phyloP scores from a whole-genome alignment of 2,797 vertebrate genomes.

The Poeciliopsis paucimaculata region DNA sequence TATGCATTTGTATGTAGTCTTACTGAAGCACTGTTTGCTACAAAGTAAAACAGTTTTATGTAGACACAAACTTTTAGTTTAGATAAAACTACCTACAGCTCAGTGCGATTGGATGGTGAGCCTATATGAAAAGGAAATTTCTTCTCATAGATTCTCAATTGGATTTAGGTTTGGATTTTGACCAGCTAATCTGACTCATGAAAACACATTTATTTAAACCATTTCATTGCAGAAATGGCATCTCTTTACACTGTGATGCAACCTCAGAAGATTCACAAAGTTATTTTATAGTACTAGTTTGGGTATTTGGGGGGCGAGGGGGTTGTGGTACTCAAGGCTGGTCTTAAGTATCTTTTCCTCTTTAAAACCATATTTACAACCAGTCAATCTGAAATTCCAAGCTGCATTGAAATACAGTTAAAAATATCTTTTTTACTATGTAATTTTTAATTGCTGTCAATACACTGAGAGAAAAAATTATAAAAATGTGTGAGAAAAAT shows the following conservation, averaged over 20 bases:
- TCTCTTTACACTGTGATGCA: background rate
- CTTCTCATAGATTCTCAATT: background rate
- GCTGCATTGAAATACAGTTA: background rate
- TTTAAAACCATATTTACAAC: background rate
- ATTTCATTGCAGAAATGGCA: background rate
- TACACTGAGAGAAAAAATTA: background rate
- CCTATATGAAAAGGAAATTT: background rate
- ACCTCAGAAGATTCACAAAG: background rate
- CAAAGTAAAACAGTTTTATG: background rate
- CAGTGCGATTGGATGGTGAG: background rate
- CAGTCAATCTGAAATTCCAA: background rate
- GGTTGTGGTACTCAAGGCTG: background rate
- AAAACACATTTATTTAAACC: background rate
- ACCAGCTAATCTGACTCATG: background rate
- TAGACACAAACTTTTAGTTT: too few relatives aligned
- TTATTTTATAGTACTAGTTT: background rate
- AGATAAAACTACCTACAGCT: background rate
- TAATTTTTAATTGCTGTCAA: background rate
- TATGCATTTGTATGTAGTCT: background rate
- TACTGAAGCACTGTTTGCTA: background rate
- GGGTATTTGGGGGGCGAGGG: background rate
- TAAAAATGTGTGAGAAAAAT: background rate
- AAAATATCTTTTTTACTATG: background rate
- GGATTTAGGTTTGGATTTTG: background rate
- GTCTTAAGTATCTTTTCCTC: background rate